Conservation (phyloP, 2,797 vertebrate genomes). For the Spheniscus humboldti region DNA sequence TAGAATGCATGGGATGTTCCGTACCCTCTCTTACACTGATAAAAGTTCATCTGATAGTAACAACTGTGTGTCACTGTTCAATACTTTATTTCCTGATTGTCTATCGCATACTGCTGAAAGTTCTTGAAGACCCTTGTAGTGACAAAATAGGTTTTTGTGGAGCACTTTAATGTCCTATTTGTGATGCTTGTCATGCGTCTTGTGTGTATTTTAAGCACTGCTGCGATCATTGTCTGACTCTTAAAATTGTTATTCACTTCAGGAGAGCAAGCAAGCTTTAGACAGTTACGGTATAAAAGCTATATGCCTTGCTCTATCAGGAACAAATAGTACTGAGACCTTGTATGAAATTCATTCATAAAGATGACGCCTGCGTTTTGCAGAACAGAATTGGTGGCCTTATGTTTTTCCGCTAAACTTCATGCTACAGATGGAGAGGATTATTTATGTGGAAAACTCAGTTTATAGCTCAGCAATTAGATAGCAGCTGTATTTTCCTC, state of each 20-base stretch:
- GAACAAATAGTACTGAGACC: not conserved
- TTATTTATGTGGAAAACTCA: conserved; percentile 39
- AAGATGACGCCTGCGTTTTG: not conserved
- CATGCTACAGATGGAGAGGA: conserved; percentile 5
- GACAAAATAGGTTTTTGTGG: not conserved
- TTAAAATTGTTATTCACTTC: not conserved
- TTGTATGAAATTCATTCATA: not conserved
- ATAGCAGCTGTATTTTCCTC: conserved; percentile 28
- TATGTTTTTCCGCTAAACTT: not conserved
- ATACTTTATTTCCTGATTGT: not conserved
- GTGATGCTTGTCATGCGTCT: not conserved
- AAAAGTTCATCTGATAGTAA: not conserved
- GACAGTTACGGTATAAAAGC: not conserved
- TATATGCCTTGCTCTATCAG: not conserved
- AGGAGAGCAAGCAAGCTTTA: not conserved
- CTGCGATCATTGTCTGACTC: not conserved
- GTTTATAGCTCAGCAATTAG: conserved; percentile 15
- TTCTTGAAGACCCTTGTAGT: not conserved
- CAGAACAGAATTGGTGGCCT: not conserved
- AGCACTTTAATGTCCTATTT: not conserved
- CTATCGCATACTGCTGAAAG: not conserved
- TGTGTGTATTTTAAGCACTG: not conserved
- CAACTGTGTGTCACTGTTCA: accelerated
- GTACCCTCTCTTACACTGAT: not conserved
- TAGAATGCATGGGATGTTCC: not conserved